These are phyloP conservation scores for Thecocarcelia acutangulata DNA, from an alignment of 2,888 invertebrate species.

Conservation along the genomic window DNA sequence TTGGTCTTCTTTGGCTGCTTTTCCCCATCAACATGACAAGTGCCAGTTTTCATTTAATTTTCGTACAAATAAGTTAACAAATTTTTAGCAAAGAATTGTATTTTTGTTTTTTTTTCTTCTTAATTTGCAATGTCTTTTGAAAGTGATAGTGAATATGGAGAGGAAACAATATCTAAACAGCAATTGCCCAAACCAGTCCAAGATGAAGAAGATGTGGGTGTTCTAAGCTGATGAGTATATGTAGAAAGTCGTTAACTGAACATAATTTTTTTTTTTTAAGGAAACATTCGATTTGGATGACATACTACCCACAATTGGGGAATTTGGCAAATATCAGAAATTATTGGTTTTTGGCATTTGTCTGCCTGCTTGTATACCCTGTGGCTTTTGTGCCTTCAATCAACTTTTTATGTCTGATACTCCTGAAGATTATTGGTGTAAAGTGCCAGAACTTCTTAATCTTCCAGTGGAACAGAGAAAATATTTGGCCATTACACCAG, in stretches of 20 bases:
- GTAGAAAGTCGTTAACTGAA: not conserved
- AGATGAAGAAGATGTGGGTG: constrained; percentile 58
- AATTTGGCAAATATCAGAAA: constrained; percentile 94
- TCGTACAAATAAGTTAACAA: constrained; percentile 63
- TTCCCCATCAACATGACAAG: constrained; percentile 33
- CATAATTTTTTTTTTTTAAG: constrained; percentile 69
- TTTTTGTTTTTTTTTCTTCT: no score
- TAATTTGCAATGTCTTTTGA: constrained; percentile 60
- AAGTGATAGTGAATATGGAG: constrained; percentile 61
- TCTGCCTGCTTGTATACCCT: constrained; percentile 93
- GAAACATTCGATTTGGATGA: constrained; percentile 90
- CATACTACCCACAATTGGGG: constrained; percentile 91
- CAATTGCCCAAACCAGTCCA: constrained; percentile 34
- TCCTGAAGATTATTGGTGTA: constrained; percentile 93
- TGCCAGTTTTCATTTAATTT: constrained; percentile 44
- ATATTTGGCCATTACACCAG: constrained; percentile 85
- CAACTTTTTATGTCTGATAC: constrained; percentile 96
- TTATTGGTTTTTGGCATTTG: constrained; percentile 92
- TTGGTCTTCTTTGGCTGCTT: constrained; percentile 59
- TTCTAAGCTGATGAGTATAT: not conserved
- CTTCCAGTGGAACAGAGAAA: constrained; percentile 84
- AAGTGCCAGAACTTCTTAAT: constrained; percentile 85
- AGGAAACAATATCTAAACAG: constrained; percentile 49
- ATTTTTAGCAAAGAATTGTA: constrained; percentile 10
- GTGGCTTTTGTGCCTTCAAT: constrained; percentile 95